phyloP scores from a whole-genome alignment of 1,140 invertebrate genomes.

The Phthorimaea operculella region DNA sequence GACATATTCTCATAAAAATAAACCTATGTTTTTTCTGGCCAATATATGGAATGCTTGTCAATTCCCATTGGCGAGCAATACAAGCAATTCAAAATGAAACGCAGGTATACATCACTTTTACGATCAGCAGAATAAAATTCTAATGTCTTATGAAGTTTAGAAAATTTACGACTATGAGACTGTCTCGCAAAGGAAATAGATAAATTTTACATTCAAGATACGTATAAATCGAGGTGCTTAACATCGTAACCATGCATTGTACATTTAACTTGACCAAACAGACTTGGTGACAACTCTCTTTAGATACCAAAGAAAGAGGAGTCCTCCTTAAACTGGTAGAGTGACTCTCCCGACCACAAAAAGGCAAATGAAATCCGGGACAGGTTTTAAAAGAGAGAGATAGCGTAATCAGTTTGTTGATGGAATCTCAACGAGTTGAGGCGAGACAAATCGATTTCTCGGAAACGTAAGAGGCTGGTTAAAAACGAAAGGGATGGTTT shows the following conservation, averaged over 20 bases:
- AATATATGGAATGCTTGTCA: no score
- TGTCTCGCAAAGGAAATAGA: no score
- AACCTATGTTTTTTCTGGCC: no score
- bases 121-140: no score
- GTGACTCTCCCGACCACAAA: conserved; percentile 34
- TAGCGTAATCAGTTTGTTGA: conserved; percentile 29
- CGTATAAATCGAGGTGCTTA: neutral
- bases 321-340: neutral
- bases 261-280: conserved; percentile 1
- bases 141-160: no score
- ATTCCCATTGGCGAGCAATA: no score
- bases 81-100: no score
- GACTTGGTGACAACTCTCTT: neutral
- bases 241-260: conserved; percentile 1
- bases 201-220: no score
- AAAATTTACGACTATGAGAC: no score
- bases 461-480: conserved; percentile 22
- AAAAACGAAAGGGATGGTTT: conserved; percentile 38
- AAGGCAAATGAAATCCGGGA: conserved; percentile 48
- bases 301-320: neutral
- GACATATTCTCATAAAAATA: no score
- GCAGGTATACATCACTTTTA: no score
- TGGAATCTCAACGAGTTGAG: conserved; percentile 36
- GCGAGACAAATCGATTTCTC: conserved; percentile 55
- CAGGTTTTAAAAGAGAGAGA: conserved; percentile 43